Evolutionary conservation across 2,113 vertebrate genomes (phyloP), one percentile per base, ranked within the genome.

Genomic region (Atherinomorus stipes): DNA sequence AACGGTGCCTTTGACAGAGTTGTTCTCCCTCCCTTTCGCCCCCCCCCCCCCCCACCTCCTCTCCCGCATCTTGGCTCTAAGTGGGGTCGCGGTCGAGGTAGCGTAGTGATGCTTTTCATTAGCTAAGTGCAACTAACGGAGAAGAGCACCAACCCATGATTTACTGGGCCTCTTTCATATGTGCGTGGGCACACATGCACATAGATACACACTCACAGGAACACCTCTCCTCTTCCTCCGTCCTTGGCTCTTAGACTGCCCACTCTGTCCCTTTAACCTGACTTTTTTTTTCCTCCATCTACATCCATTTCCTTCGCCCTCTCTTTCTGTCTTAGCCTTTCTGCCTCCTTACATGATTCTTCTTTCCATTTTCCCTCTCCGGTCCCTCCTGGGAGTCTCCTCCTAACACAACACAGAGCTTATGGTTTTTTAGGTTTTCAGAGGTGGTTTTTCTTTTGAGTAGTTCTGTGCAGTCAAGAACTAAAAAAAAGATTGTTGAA

Each of bases 51-150:
- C 52, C 53, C 76, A 47, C 70, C 13, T 54, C 58, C 49, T 57
- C 72, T 54, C 54, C 77, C 49, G 50, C 78, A 25, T 77, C 73
- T 78, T 47, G 70, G 70, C 76, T 80, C 64, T 88, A 89, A 91
- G 89, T 88, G 88, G 84, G 88, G 89, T 90, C 62, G 65, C 40
- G 53, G 85, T 84, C 47, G 63, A 76, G 72, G 76, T 78, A 87
- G 75, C 10, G 37, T 81, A 75, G 85, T 70, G 85, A 89, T 88
- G 85, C 85, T 88, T 91, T 91, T 93, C 90, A 93, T 93, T 93
- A 92, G 90, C 90, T 93, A 92, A 93, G 90, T 93, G 89, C 89
- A 90, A 88, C 87, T 76, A 72, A 67, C 79, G 66, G 81, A 89
- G 88, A 87, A 63, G 76, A 84, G 76, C 83, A 68, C 6, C 23